Evolutionary conservation across 2,888 invertebrate species (phyloP).

Genomic region (Synergus japonicus): DNA sequence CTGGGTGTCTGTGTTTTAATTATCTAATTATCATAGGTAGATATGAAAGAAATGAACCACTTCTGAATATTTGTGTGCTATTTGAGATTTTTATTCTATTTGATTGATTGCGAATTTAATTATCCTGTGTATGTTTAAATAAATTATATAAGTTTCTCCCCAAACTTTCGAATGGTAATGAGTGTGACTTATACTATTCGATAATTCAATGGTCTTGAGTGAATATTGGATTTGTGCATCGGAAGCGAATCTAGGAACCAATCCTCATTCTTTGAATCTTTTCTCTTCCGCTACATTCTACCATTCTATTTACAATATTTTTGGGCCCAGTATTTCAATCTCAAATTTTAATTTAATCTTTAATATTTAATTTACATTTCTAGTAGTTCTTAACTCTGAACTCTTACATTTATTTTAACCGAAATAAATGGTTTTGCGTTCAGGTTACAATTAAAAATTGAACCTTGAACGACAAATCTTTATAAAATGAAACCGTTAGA

Average conservation of each 20-base stretch:
- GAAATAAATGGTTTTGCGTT: not conserved
- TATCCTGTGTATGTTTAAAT: no score
- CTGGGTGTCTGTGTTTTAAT: not conserved
- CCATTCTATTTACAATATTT: not conserved
- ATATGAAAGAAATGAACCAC: no score
- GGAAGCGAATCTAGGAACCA: not conserved
- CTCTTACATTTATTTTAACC: not conserved
- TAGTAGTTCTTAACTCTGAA: not conserved
- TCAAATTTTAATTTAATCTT: not conserved
- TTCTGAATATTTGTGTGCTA: no score
- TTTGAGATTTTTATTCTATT: no score
- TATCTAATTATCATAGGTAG: no score
- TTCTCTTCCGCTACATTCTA: constrained; percentile 5
- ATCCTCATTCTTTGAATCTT: not conserved
- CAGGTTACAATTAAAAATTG: constrained; percentile 4
- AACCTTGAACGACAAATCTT: not conserved
- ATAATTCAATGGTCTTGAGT: not conserved
- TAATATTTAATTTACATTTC: not conserved
- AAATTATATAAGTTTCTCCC: not conserved
- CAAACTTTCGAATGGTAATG: not conserved
- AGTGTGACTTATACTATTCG: not conserved
- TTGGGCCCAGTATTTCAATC: constrained; percentile 33
- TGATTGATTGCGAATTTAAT: no score
- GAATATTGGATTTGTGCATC: not conserved
- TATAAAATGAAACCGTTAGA: not conserved